Percentiles rank a stretch among this genome's conserved stretches.
Conservation (phyloP, 2,888 invertebrate genomes). For the Palloptera scutellata region DNA sequence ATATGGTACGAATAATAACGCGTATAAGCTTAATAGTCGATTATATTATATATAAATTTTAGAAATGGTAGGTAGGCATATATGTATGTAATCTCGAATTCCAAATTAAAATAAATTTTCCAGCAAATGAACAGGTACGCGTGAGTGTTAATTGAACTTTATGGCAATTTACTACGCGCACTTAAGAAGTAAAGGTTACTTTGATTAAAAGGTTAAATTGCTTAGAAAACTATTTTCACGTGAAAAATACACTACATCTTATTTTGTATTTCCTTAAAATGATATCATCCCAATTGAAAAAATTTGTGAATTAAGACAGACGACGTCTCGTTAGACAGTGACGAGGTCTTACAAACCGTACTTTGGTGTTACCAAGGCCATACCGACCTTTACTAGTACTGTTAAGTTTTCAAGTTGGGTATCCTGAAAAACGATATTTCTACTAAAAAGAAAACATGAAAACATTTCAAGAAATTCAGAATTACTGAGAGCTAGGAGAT, state of each 20-base stretch:
- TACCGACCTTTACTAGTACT: too few species aligned
- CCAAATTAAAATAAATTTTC: not conserved
- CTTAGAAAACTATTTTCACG: not conserved
- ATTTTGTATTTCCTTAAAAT: too few species aligned
- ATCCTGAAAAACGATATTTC: too few species aligned
- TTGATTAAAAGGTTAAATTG: not conserved
- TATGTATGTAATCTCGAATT: not conserved
- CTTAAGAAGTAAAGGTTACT: not conserved
- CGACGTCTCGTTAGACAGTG: too few species aligned
- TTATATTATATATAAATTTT: not conserved
- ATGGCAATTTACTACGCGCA: not conserved
- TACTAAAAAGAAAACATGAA: too few species aligned
- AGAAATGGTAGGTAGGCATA: not conserved
- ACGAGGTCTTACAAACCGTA: too few species aligned
- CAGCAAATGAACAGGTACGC: not conserved
- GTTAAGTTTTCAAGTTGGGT: too few species aligned
- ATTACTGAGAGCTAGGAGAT: too few species aligned
- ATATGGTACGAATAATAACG: not conserved
- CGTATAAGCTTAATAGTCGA: not conserved
- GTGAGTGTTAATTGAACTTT: not conserved
- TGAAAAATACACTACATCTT: not conserved
- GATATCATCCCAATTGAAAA: too few species aligned
- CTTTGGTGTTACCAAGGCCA: too few species aligned
- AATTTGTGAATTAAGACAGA: too few species aligned
- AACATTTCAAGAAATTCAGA: too few species aligned